A percentile compares a stretch with the other conserved stretches of the same genome.
phyloP scores from a whole-genome alignment of 2,113 vertebrate species.

The Camelus bactrianus region DNA sequence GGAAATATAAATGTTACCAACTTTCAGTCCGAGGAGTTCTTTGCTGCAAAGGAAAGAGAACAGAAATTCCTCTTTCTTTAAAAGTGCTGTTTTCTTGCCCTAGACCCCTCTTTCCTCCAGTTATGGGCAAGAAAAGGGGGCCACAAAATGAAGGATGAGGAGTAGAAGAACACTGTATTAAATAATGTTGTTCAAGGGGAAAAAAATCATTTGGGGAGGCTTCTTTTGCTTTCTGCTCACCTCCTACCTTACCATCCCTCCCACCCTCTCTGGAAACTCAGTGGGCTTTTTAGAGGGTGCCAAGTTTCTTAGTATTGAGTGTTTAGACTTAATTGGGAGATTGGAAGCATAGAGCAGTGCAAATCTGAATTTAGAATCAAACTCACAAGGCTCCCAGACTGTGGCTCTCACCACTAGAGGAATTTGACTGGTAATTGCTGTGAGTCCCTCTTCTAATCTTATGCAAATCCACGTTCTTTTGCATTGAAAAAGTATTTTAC shows the following conservation, averaged over 20 bases:
- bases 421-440: not conserved
- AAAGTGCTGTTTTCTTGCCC: not conserved
- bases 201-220: not conserved
- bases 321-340: not conserved
- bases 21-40: not conserved
- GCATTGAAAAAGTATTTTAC: not conserved
- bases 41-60: slow-evolving; percentile 27
- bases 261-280: not conserved
- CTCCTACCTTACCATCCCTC: not conserved
- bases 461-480: not conserved
- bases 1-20: not conserved
- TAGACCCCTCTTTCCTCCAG: not conserved
- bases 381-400: not conserved
- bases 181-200: not conserved
- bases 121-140: not conserved
- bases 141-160: not conserved
- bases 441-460: not conserved
- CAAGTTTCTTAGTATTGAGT: not conserved
- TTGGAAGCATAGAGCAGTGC: not conserved
- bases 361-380: slow-evolving; percentile 18
- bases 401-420: not conserved
- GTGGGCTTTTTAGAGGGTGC: not conserved
- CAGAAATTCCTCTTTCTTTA: not conserved
- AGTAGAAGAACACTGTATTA: not conserved
- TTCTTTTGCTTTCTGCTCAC: slow-evolving; percentile 38